Evolutionary conservation across 2,888 invertebrate genomes (phyloP).

Genomic region (Drosophila austrosaltans): DNA sequence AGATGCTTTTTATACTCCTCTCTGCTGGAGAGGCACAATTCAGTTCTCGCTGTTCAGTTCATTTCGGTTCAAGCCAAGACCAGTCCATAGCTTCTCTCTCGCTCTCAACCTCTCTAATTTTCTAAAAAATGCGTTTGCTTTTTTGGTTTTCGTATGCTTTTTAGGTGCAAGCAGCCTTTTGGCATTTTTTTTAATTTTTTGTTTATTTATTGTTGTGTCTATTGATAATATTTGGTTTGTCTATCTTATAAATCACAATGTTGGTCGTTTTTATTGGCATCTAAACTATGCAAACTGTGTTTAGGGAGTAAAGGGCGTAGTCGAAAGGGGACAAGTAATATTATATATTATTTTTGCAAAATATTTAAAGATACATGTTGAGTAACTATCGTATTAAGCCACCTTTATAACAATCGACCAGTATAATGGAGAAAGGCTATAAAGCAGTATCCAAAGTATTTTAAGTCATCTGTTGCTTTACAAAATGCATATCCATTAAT

Average conservation of each 20-base stretch:
- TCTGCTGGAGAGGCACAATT: slow-evolving; percentile 30
- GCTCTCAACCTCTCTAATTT: slow-evolving; percentile 16
- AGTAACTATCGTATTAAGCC: background rate
- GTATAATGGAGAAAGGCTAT: background rate
- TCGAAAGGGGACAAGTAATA: background rate
- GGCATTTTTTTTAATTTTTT: slow-evolving; percentile 57
- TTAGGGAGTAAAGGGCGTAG: slow-evolving; percentile 48
- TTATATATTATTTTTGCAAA: background rate
- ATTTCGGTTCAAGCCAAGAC: slow-evolving; percentile 13
- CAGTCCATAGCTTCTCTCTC: slow-evolving; percentile 20
- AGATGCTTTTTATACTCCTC: slow-evolving; percentile 81
- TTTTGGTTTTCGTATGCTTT: slow-evolving; percentile 37
- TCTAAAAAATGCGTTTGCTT: slow-evolving; percentile 12
- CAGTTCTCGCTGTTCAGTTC: slow-evolving; percentile 50
- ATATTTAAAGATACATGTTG: background rate
- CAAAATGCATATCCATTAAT: too few relatives aligned
- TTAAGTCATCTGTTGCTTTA: too few relatives aligned
- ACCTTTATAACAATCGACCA: background rate
- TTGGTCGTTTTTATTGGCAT: slow-evolving; percentile 75
- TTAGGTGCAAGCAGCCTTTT: slow-evolving; percentile 56
- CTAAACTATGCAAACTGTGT: slow-evolving; percentile 61
- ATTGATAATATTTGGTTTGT: slow-evolving; percentile 74
- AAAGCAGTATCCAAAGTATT: too few relatives aligned
- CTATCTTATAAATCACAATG: slow-evolving; percentile 77
- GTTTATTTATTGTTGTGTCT: slow-evolving; percentile 53